Conservation (phyloP, 2,888 invertebrate species). For the Oxyteleia sp. region DNA sequence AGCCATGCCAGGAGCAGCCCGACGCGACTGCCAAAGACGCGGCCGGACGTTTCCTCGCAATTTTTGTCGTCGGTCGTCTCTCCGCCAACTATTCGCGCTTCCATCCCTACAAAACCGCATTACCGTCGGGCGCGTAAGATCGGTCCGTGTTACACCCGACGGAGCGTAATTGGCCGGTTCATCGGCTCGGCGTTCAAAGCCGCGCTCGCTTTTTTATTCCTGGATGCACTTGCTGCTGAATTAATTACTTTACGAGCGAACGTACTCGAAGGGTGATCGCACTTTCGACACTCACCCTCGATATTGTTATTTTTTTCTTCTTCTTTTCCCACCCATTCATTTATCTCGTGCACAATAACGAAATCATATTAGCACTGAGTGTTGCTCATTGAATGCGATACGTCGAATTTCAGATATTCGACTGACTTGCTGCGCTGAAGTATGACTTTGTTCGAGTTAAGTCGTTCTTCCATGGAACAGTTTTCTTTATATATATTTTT, state of each 20-base stretch:
- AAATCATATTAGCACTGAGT: slow-evolving; percentile 11
- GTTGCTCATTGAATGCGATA: slow-evolving; percentile 15
- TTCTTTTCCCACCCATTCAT: slow-evolving; percentile 11
- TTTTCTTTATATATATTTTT: no score
- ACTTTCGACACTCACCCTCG: slow-evolving; percentile 62
- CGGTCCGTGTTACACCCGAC: slow-evolving; percentile 53
- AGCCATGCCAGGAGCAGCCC: slow-evolving; percentile 34
- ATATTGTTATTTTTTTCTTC: slow-evolving; percentile 37
- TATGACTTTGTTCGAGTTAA: no score
- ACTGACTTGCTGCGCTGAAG: no score
- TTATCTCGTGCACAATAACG: slow-evolving; percentile 13
- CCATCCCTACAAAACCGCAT: slow-evolving; percentile 54
- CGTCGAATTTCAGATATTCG: no score
- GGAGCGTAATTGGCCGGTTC: slow-evolving; percentile 75
- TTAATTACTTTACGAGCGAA: slow-evolving; percentile 71
- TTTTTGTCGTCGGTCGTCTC: slow-evolving; percentile 50
- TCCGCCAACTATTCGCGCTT: slow-evolving; percentile 53
- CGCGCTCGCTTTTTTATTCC: slow-evolving; percentile 57
- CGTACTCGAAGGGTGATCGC: slow-evolving; percentile 64
- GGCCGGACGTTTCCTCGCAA: slow-evolving; percentile 58
- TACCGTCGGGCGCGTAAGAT: slow-evolving; percentile 67
- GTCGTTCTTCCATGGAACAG: no score
- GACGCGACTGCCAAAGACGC: slow-evolving; percentile 53
- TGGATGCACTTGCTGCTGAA: slow-evolving; percentile 71
- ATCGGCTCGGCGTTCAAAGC: slow-evolving; percentile 75